phyloP scores from a whole-genome alignment of 2,113 vertebrate genomes.

The Chloroceryle aenea region DNA sequence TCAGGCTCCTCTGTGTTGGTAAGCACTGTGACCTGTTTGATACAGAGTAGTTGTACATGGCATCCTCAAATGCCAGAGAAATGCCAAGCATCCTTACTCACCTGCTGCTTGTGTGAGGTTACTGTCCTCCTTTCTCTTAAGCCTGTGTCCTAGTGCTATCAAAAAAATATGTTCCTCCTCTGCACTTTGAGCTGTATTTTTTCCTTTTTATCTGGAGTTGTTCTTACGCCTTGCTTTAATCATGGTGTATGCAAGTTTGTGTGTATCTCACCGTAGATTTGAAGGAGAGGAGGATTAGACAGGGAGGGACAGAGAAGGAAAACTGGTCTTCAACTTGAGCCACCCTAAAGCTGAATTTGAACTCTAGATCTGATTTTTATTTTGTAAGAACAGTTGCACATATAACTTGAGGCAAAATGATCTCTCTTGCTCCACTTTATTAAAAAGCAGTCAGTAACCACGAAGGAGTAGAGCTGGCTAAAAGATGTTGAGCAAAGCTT shows the following conservation, averaged over 20 bases:
- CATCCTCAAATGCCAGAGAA: background rate
- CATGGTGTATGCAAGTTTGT: rapidly evolving
- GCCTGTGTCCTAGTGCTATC: background rate
- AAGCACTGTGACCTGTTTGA: background rate
- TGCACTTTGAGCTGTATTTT: background rate
- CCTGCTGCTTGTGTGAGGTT: background rate
- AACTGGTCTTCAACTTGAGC: background rate
- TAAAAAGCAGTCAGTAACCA: background rate
- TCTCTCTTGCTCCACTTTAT: background rate
- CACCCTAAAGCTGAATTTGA: background rate
- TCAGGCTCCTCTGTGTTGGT: background rate
- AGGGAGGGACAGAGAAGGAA: background rate
- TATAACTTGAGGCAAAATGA: background rate
- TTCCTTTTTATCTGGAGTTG: background rate
- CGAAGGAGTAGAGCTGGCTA: background rate
- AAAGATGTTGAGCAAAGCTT: background rate
- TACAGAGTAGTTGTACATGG: background rate
- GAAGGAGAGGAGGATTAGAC: rapidly evolving
- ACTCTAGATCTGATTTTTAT: background rate
- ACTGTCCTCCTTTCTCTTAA: background rate
- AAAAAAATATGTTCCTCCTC: background rate
- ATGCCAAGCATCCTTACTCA: background rate
- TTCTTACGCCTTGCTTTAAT: background rate
- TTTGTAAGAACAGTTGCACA: background rate
- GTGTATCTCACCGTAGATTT: background rate